Base-by-base conservation (phyloP, 2,888 invertebrate species). In the Sarcophaga variegata region DNA sequence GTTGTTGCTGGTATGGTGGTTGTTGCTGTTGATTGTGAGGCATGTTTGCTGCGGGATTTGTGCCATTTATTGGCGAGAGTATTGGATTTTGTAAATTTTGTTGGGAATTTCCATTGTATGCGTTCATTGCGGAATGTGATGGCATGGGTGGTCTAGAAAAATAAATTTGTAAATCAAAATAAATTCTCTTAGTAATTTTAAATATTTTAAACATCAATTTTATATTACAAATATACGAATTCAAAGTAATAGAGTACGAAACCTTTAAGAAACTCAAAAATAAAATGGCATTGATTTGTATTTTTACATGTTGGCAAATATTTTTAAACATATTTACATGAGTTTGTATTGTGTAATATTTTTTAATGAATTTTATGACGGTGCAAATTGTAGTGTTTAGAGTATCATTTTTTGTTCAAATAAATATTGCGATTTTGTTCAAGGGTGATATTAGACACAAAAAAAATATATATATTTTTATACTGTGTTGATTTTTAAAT, bases 41-140 rank as follows among this genome's bases (percentile, higher is more conserved):
- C 54, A 54, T 54, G 17, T 83, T 81, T 86, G 77, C 17, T 90
- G 91, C 79, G 90, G 91, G 88, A 64, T 88, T 74, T 60, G 90
- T 90, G 83, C 89, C 89, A 89, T 89, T 90, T 87, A 83, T 81
- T 89, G 86, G 86, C 80, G 90, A 90, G 80, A 89, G 81, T 75
- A 88, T 89, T 89, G 86, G 88, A 86, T 90, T 91, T 90, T 85
- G 89, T 83, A 87, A 86, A 87, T 88, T 92, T 90, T 91, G 92
- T 89, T 90, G 90, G 89, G 92, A 91, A 90, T 88, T 93, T 89
- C 92, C 93, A 91, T 91, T 92, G 91, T 90, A 92, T 59, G 89
- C 89, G 89, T 79, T 92, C 90, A 91, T 92, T 90, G 90, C 89
- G 89, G 91, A 91, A 91, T 92, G 92, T 89, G 91, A 90, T 85